Percentiles rank a stretch among this genome's conserved stretches.
Evolutionary conservation across 2,797 vertebrate genomes (phyloP).

Genomic region (Hydrocynus forskahlii): DNA sequence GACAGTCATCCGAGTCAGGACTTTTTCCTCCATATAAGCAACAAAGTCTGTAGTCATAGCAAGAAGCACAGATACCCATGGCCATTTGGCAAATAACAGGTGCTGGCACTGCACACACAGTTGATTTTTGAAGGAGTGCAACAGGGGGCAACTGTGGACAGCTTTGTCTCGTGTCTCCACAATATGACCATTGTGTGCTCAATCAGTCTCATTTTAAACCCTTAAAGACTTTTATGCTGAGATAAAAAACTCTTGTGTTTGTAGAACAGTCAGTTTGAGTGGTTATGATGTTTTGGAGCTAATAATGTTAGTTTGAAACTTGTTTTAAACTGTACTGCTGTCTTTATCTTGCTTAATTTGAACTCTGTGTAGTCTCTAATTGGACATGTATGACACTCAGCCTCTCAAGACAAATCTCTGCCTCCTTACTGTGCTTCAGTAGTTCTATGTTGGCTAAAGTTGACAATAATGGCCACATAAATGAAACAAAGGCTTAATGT

Average conservation of each 20-base stretch:
- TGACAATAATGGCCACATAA: conserved; percentile 11
- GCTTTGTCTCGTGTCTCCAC: conserved; percentile 56
- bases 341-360: background rate
- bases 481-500: conserved; percentile 41
- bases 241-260: too few species aligned
- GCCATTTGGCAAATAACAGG: conserved; percentile 79
- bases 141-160: conserved; percentile 61
- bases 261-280: too few species aligned
- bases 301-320: too few species aligned
- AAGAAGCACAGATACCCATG: conserved; percentile 71
- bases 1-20: conserved; percentile 39
- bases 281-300: too few species aligned
- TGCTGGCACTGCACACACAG: conserved; percentile 70
- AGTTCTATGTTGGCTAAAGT: background rate
- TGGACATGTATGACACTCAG: background rate
- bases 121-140: conserved; percentile 67
- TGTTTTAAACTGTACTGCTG: background rate
- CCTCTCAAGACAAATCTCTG: conserved; percentile 29
- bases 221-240: too few species aligned
- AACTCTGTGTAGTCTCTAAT: background rate
- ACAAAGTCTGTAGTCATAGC: conserved; percentile 57
- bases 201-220: background rate
- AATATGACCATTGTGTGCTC: conserved; percentile 55
- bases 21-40: conserved; percentile 39
- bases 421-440: conserved; percentile 25